phyloP scores from a whole-genome alignment of 1,140 invertebrate species.

The Bombus breviceps region DNA sequence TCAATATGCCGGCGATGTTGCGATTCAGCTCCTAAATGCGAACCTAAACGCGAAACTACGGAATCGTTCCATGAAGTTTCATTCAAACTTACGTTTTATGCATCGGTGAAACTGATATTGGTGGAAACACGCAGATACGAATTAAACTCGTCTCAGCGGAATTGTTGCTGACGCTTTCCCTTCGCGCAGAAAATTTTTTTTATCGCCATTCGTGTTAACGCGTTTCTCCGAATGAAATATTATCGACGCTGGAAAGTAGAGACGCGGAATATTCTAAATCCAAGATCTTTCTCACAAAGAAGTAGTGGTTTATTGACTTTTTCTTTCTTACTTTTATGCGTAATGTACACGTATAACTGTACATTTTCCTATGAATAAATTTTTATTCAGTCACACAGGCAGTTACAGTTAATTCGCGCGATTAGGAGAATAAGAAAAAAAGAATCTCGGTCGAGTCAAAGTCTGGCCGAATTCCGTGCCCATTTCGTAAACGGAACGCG shows the following conservation, averaged over 20 bases:
- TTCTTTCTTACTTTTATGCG: neutral
- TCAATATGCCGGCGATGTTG: neutral
- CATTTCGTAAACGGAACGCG: neutral
- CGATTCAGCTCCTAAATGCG: neutral
- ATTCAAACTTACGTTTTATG: conserved; percentile 11
- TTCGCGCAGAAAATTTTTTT: neutral
- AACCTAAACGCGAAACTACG: neutral
- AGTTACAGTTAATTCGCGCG: neutral
- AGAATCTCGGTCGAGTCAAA: neutral
- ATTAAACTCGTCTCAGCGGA: conserved; percentile 27
- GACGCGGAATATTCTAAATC: neutral
- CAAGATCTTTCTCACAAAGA: neutral
- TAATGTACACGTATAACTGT: too few relatives aligned
- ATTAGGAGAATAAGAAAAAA: neutral
- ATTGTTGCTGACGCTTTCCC: neutral
- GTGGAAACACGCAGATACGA: conserved; percentile 41
- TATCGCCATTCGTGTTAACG: neutral
- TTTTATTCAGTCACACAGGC: too few relatives aligned
- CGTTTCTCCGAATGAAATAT: neutral
- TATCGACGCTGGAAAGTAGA: too few relatives aligned
- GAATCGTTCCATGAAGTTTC: conserved; percentile 21
- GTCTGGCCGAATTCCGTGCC: neutral
- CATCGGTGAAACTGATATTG: conserved; percentile 35
- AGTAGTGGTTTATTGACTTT: neutral
- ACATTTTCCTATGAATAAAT: neutral